A percentile compares a stretch with the other conserved stretches of the same genome.
Evolutionary conservation across 35 echinoderm and acorn worm genomes (phyloP).

Genomic region (Heliocidaris erythrogramma): DNA sequence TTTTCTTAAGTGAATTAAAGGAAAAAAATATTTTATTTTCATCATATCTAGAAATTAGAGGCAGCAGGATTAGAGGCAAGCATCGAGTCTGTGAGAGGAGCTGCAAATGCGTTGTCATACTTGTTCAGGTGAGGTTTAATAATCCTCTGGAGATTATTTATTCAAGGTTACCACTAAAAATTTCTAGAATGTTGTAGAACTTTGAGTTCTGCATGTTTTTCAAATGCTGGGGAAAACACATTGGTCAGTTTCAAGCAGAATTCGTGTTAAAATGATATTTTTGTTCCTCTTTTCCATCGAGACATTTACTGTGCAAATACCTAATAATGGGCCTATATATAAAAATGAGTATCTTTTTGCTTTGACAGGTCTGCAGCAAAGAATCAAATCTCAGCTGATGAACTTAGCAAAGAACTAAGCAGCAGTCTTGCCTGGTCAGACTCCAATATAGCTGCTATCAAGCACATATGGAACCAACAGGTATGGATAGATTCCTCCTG

Average conservation of each 20-base stretch:
- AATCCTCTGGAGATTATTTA: background rate
- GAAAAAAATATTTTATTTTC: background rate
- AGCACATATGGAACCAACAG: slow-evolving; percentile 63
- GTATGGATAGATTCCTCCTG: background rate
- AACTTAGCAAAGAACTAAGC: slow-evolving; percentile 57
- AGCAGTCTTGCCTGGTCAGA: slow-evolving; percentile 54
- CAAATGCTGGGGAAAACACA: no score
- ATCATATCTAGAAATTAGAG: slow-evolving; percentile 38
- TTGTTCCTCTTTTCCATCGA: no score
- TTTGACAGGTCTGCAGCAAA: slow-evolving; percentile 60
- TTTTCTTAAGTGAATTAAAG: background rate
- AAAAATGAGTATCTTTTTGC: no score
- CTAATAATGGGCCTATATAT: no score
- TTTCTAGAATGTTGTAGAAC: no score
- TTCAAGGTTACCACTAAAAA: no score
- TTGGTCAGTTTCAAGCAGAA: no score
- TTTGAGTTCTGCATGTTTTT: no score
- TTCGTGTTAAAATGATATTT: no score
- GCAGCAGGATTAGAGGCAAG: slow-evolving; percentile 55
- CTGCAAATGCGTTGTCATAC: slow-evolving; percentile 67
- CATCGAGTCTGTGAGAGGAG: slow-evolving; percentile 47
- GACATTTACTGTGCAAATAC: no score
- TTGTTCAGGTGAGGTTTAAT: slow-evolving; percentile 53
- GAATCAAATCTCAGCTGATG: slow-evolving; percentile 43
- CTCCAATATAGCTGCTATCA: slow-evolving; percentile 43